These are phyloP conservation scores for Meandrina meandrites DNA, from an alignment of 92 coral and sea anemone genomes.

Conservation along the genomic window DNA sequence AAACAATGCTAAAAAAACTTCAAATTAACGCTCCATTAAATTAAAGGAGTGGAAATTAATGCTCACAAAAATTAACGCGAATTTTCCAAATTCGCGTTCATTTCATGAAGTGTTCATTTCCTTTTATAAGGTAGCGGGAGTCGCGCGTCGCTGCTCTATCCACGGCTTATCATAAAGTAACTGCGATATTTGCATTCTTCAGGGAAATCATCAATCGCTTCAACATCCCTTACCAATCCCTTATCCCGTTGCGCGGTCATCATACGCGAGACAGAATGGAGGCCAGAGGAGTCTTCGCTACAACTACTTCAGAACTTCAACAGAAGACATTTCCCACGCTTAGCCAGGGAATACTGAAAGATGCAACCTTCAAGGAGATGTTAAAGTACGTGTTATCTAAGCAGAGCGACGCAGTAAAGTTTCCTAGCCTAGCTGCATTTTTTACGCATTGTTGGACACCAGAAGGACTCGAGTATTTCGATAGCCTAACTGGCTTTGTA, in stretches of 20 bases:
- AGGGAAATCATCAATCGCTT: slow-evolving; percentile 6
- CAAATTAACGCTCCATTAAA: too few relatives aligned
- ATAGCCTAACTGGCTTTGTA: not conserved
- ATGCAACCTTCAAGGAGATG: not conserved
- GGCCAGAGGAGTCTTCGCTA: slow-evolving; percentile 1
- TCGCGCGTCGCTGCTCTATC: not conserved
- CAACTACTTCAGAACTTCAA: not conserved
- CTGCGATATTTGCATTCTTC: not conserved
- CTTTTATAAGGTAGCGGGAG: not conserved
- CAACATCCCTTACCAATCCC: not conserved
- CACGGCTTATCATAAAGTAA: not conserved
- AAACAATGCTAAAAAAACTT: too few relatives aligned
- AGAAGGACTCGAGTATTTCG: not conserved
- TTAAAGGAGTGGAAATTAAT: too few relatives aligned
- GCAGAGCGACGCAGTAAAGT: not conserved
- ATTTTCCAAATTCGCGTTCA: too few relatives aligned
- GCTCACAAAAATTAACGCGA: too few relatives aligned
- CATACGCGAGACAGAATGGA: not conserved
- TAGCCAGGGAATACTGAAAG: not conserved
- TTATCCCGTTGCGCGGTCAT: not conserved
- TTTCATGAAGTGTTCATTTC: too few relatives aligned
- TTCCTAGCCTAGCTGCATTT: not conserved
- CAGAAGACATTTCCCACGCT: not conserved
- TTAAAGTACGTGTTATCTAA: not conserved
- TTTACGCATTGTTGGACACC: not conserved